Evolutionary conservation across 2,113 vertebrate species (phyloP).

Genomic region (Syngnathoides biaculeatus): DNA sequence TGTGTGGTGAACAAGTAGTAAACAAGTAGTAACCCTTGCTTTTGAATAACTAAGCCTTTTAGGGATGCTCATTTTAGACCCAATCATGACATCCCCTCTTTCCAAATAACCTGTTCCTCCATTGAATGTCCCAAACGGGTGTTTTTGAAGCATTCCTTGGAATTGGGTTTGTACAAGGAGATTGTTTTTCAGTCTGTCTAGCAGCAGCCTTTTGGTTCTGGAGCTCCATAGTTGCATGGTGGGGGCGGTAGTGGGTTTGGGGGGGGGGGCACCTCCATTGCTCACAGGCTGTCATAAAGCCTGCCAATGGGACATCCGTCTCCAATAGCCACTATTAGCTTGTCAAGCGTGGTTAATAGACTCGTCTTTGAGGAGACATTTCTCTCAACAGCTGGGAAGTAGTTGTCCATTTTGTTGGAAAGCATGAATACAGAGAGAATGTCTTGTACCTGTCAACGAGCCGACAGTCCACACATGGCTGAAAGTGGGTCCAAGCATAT

Average conservation of each 20-base stretch:
- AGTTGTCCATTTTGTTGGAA: conserved; percentile 27
- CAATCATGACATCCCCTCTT: too few species aligned
- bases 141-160: too few species aligned
- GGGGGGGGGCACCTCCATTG: conserved; percentile 28
- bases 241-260: not conserved
- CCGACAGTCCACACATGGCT: not conserved
- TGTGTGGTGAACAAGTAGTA: too few species aligned
- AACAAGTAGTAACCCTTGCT: too few species aligned
- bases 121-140: too few species aligned
- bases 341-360: conserved; percentile 23
- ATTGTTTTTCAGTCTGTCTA: not conserved
- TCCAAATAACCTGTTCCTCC: too few species aligned
- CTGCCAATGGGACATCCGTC: conserved; percentile 11
- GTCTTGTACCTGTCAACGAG: conserved; percentile 26
- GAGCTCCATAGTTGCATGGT: conserved; percentile 1
- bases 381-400: conserved; percentile 19
- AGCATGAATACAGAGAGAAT: conserved; percentile 24
- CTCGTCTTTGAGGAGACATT: conserved; percentile 20
- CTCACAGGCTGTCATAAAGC: conserved; percentile 32
- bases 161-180: not conserved
- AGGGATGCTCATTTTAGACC: too few species aligned
- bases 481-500: not conserved
- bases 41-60: too few species aligned
- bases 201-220: conserved; percentile 23
- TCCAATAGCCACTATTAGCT: conserved; percentile 30